Evolutionary conservation across 2,888 invertebrate genomes (phyloP).

Genomic region (Serripes groenlandicus): DNA sequence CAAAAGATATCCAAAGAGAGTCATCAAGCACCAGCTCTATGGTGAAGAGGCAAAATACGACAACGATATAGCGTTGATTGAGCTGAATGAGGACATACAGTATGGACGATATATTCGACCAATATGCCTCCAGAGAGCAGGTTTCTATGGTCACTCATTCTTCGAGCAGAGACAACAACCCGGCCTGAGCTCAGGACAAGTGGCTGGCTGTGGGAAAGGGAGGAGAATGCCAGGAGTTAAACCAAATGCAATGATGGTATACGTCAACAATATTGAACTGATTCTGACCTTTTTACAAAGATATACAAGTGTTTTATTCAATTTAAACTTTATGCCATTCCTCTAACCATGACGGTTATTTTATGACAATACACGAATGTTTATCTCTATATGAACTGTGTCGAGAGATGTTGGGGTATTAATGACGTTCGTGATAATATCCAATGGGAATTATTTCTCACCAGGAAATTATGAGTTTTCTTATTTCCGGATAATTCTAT

Average conservation of each 20-base stretch:
- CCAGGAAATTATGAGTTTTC: too few relatives aligned
- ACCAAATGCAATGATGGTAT: not conserved
- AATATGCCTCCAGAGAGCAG: constrained; percentile 68
- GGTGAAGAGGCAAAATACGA: constrained; percentile 58
- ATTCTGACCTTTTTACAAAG: too few relatives aligned
- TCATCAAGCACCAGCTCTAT: constrained; percentile 65
- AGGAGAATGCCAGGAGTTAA: not conserved
- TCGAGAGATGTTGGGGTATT: too few relatives aligned
- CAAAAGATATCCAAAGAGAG: constrained; percentile 46
- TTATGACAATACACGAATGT: too few relatives aligned
- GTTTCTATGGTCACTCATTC: constrained; percentile 31
- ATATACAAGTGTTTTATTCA: too few relatives aligned
- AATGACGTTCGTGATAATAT: too few relatives aligned
- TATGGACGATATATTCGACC: constrained; percentile 68
- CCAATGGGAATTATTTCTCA: too few relatives aligned
- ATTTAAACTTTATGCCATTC: too few relatives aligned
- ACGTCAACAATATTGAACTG: too few relatives aligned
- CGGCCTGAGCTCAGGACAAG: constrained; percentile 23
- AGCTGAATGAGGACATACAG: constrained; percentile 67
- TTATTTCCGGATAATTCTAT: too few relatives aligned
- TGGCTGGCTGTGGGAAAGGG: constrained; percentile 47
- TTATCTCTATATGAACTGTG: too few relatives aligned
- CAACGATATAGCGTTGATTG: constrained; percentile 75
- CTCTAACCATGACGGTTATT: too few relatives aligned
- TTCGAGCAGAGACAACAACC: constrained; percentile 18